Conservation (phyloP, 2,113 vertebrate genomes). For the Atrichornis clamosus region DNA sequence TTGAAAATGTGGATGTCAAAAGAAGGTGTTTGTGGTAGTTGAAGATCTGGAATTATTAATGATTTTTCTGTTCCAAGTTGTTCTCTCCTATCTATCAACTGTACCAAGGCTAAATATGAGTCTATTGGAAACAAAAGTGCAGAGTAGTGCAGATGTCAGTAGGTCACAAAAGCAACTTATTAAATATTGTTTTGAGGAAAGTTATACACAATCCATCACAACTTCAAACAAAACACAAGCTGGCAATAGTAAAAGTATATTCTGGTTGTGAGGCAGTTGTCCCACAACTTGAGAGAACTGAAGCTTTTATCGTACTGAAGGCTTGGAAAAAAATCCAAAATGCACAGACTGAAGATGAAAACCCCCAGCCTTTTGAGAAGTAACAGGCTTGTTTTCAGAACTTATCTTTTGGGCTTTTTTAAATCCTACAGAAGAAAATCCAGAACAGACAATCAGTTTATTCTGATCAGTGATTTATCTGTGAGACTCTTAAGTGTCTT, state of each 20-base stretch:
- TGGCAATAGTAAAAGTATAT: neutral
- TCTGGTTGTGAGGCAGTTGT: neutral
- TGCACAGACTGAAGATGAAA: neutral
- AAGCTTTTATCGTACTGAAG: neutral
- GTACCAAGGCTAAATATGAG: neutral
- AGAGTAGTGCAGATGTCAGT: neutral
- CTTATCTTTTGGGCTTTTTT: neutral
- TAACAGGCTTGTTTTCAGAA: slow-evolving; percentile 29
- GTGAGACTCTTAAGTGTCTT: neutral
- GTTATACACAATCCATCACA: neutral
- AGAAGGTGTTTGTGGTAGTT: neutral
- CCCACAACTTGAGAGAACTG: neutral
- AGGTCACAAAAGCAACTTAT: neutral
- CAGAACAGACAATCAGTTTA: slow-evolving; percentile 31
- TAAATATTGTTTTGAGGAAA: neutral
- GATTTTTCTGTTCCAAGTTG: neutral
- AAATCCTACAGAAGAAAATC: slow-evolving; percentile 19
- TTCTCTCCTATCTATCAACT: neutral
- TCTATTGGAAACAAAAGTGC: slow-evolving; percentile 27
- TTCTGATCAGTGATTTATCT: slow-evolving; percentile 53
- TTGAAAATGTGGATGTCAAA: neutral
- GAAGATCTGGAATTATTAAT: slow-evolving; percentile 10
- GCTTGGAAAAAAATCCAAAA: neutral
- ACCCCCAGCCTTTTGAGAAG: neutral
- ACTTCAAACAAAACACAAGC: neutral